Conservation (phyloP, 2,888 invertebrate genomes). For the Neelides folsomi region DNA sequence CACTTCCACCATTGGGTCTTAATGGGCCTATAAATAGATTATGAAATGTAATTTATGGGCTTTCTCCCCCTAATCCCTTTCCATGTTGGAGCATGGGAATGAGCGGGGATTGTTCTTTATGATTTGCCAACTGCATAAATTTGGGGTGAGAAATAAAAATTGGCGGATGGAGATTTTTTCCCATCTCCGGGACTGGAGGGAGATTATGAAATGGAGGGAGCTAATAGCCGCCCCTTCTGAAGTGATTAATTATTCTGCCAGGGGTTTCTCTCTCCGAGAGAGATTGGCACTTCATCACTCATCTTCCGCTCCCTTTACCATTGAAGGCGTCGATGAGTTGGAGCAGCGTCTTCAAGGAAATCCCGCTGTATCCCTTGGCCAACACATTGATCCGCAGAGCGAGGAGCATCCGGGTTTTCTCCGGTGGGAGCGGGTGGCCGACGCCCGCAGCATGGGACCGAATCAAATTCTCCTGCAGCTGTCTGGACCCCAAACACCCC, state of each 20-base stretch:
- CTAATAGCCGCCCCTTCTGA: not conserved
- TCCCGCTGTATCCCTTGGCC: conserved; percentile 55
- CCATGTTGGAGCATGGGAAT: not conserved
- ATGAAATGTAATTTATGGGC: too few relatives aligned
- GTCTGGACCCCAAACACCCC: conserved; percentile 36
- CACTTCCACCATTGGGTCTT: too few relatives aligned
- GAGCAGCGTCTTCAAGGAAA: conserved; percentile 45
- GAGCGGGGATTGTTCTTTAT: not conserved
- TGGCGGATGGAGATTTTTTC: conserved; percentile 5
- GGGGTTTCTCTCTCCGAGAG: not conserved
- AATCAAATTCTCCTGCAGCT: conserved; percentile 51
- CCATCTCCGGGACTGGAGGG: conserved; percentile 6
- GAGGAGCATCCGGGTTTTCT: conserved; percentile 48
- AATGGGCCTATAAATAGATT: too few relatives aligned
- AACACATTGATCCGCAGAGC: conserved; percentile 52
- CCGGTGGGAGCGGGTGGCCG: conserved; percentile 47
- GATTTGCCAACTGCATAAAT: not conserved
- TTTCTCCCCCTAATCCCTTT: too few relatives aligned
- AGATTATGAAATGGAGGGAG: conserved; percentile 13
- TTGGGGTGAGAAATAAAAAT: conserved; percentile 6
- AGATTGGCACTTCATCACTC: not conserved
- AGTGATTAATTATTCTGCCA: not conserved
- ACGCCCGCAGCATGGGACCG: conserved; percentile 53
- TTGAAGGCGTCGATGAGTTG: conserved; percentile 52
- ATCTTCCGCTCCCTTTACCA: conserved; percentile 37